Percentiles rank a stretch among this genome's conserved stretches.
Conservation (phyloP, 2,888 invertebrate genomes). For the Epinotia nisella region DNA sequence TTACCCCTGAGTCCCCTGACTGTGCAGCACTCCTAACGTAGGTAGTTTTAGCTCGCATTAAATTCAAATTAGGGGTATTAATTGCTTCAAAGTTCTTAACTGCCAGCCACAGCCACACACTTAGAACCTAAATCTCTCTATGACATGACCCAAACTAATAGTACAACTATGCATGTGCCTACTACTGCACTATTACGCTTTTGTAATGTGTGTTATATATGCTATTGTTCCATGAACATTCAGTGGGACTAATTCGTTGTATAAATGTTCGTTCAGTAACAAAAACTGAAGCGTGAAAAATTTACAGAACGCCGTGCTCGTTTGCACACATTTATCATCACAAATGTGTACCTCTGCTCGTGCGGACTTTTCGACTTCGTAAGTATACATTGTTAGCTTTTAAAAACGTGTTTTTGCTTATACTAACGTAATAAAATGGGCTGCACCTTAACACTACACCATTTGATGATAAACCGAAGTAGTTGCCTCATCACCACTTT, state of each 20-base stretch:
- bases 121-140: too few species aligned
- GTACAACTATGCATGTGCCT: too few species aligned
- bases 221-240: neutral
- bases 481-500: slow-evolving; percentile 15
- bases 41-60: too few species aligned
- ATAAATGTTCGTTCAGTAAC: slow-evolving; percentile 29
- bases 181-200: neutral
- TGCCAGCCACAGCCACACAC: too few species aligned
- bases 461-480: slow-evolving; percentile 30
- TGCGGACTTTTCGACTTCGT: slow-evolving; percentile 1
- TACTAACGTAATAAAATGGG: neutral
- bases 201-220: neutral
- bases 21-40: too few species aligned
- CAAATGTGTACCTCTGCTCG: slow-evolving; percentile 17
- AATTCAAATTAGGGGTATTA: too few species aligned
- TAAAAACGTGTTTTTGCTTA: neutral
- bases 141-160: too few species aligned
- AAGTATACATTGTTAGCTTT: neutral
- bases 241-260: slow-evolving; percentile 4
- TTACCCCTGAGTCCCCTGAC: too few species aligned
- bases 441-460: slow-evolving; percentile 30
- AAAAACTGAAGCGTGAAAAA: slow-evolving; percentile 33
- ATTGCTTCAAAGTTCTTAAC: too few species aligned
- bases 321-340: slow-evolving; percentile 33
- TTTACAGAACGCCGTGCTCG: slow-evolving; percentile 25